Conservation (phyloP, 2,113 vertebrate genomes). For the Xenopus tropicalis region DNA sequence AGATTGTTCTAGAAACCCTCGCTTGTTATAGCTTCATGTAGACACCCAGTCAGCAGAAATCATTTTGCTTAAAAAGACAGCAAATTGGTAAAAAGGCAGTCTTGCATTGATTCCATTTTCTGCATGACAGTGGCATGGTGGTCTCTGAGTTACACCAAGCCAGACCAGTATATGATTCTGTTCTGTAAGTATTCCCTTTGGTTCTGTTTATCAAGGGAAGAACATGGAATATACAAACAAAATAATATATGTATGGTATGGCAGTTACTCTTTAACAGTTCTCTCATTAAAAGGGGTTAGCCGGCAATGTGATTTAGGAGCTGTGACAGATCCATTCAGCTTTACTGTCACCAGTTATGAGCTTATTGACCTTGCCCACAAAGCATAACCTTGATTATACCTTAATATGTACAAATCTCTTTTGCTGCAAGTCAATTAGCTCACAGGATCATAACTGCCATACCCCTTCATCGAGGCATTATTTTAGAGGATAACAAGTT, state of each 20-base stretch:
- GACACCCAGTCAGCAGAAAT: too few relatives aligned
- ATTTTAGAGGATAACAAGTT: constrained; percentile 32
- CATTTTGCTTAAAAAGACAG: too few relatives aligned
- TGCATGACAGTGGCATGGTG: too few relatives aligned
- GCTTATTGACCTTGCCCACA: constrained; percentile 36
- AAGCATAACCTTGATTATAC: constrained; percentile 42
- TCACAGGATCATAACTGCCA: constrained; percentile 29
- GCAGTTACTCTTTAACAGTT: constrained; percentile 7
- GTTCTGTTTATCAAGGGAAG: too few relatives aligned
- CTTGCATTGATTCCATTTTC: too few relatives aligned
- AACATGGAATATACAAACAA: background rate
- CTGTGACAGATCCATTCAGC: constrained; percentile 34
- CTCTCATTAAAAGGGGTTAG: constrained; percentile 35
- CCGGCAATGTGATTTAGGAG: constrained; percentile 14
- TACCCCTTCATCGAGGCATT: constrained; percentile 23
- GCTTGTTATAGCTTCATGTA: too few relatives aligned
- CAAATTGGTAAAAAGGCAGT: too few relatives aligned
- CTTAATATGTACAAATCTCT: constrained; percentile 45
- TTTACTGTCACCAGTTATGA: constrained; percentile 38
- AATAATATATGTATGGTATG: constrained; percentile 15
- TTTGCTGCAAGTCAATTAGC: constrained; percentile 42
- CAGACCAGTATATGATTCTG: too few relatives aligned
- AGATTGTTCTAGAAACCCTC: too few relatives aligned
- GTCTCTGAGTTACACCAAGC: too few relatives aligned
- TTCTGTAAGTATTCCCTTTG: too few relatives aligned